phyloP scores from a whole-genome alignment of 2,888 invertebrate genomes.

The Allygus modestus region DNA sequence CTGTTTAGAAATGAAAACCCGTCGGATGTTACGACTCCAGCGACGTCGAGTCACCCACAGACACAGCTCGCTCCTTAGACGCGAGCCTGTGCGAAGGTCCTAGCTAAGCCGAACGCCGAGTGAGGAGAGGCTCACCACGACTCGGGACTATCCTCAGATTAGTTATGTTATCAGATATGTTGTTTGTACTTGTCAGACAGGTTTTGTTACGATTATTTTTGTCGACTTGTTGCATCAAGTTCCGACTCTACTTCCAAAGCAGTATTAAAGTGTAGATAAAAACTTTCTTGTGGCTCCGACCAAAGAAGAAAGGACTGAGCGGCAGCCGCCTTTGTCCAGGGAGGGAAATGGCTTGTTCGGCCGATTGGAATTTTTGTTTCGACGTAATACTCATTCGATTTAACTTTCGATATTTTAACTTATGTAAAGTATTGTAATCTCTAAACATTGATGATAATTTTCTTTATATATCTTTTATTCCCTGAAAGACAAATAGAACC shows the following conservation, averaged over 20 bases:
- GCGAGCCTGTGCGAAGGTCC: too few relatives aligned
- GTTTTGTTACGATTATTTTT: constrained; percentile 15
- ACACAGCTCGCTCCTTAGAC: neutral
- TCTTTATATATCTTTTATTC: too few relatives aligned
- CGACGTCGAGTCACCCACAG: neutral
- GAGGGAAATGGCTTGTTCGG: neutral
- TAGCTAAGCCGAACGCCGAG: too few relatives aligned
- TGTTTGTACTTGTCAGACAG: constrained; percentile 6
- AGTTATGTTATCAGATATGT: constrained; percentile 20
- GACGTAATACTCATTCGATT: too few relatives aligned
- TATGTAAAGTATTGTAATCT: too few relatives aligned
- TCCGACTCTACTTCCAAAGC: constrained; percentile 52
- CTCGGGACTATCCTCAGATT: neutral
- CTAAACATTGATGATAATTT: too few relatives aligned
- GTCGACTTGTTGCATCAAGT: constrained; percentile 17
- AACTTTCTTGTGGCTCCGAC: constrained; percentile 35
- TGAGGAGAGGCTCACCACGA: neutral
- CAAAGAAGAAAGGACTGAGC: constrained; percentile 39
- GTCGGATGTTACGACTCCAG: neutral
- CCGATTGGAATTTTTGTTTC: constrained; percentile 2
- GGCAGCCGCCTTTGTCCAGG: neutral
- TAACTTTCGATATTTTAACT: too few relatives aligned
- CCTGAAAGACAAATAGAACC: too few relatives aligned
- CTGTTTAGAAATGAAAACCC: neutral
- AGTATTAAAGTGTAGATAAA: constrained; percentile 52